Base-by-base conservation (phyloP, 2,888 invertebrate species). In the Acleris holmiana region DNA sequence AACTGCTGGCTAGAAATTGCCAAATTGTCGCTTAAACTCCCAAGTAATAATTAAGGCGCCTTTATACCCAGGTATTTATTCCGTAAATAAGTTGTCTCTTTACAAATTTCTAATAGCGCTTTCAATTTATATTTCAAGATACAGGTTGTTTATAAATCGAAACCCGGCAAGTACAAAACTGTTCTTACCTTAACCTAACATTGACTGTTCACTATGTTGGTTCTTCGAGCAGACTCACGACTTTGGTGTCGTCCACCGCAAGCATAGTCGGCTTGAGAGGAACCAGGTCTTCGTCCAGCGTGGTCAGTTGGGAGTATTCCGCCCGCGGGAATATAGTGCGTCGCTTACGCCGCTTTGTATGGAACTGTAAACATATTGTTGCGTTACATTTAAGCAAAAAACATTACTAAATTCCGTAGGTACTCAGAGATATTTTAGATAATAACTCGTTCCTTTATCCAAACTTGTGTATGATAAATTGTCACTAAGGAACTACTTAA, bases 231-330 rank as follows among this genome's bases (percentile, higher is more conserved):
- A 81, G 77, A 69, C 76, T 79, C 70, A 77, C 59, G 17, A 18
- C 17, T 10, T 55, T 35, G 13, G 35, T 35, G 35, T 35, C 35
- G 29, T 68, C 69, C 41, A 82, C 81, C 69, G 83, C 81, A 69
- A 85, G 78, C 44, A 83, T 72, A n/a, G 88, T 88, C 71, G 88
- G 80, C 68, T 83, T 82, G 67, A 88, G 71, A 5, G 82, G 79
- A 35, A 88, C 78, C 60, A 88, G 71, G 68, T 92, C 91, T 70
- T 92, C 91, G 44, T 92, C 91, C 8, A 90, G 79, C 19, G 90
- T 85, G 17, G 88, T 89, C 69, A 92, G 72, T 74, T 92, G 91
- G 0, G 91, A 91, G 70, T 92, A 92, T 56, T 86, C 83, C 8
- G 91, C 80, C 72, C 80, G 86, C 19, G 91, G 90, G 63, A 78